Percentiles rank a stretch among this genome's conserved stretches.
phyloP scores from a whole-genome alignment of 2,888 invertebrate species.

The Protophormia terraenovae region DNA sequence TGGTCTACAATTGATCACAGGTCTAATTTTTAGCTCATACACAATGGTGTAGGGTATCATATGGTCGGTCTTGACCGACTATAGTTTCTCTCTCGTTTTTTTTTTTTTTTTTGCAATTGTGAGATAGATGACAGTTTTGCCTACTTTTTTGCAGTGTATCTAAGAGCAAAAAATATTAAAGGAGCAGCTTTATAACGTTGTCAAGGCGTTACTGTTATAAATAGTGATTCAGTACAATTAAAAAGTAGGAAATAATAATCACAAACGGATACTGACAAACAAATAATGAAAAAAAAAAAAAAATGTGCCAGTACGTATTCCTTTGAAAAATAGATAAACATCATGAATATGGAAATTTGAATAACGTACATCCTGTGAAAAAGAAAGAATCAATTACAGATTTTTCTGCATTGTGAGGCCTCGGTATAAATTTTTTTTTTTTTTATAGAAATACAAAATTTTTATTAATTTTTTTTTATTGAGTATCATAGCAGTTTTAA shows the following conservation, averaged over 20 bases:
- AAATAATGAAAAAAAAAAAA: conserved; percentile 6
- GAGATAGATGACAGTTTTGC: no score
- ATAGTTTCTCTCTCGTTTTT: no score
- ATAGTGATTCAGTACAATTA: neutral
- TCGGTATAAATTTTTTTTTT: no score
- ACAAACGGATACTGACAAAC: conserved; percentile 40
- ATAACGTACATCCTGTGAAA: neutral
- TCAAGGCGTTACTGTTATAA: neutral
- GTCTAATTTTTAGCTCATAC: no score
- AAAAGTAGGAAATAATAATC: conserved; percentile 29
- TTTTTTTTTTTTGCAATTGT: no score
- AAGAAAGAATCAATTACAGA: neutral
- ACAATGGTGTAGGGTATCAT: no score
- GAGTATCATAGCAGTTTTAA: neutral
- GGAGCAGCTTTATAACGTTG: neutral
- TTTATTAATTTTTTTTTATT: neutral
- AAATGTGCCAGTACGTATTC: neutral
- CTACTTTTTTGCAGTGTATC: neutral
- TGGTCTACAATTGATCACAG: no score
- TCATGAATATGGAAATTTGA: neutral
- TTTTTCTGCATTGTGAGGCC: no score
- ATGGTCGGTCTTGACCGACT: no score
- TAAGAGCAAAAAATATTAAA: neutral
- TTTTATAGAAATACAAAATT: no score
- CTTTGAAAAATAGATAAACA: conserved; percentile 10